Conservation (phyloP, 2,113 vertebrate genomes). For the Sinocyclocheilus anshuiensis region DNA sequence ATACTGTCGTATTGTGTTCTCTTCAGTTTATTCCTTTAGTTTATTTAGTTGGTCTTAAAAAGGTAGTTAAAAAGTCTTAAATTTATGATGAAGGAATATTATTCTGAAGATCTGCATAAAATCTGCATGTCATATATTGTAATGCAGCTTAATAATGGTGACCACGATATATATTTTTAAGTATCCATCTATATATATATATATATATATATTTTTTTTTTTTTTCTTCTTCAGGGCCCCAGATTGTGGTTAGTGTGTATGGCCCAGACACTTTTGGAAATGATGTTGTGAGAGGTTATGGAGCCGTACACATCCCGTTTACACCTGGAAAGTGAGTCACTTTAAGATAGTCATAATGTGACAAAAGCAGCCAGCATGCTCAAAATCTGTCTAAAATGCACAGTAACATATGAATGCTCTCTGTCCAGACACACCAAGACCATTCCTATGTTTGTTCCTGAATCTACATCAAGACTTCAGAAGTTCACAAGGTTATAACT, state of each 20-base stretch:
- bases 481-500: conserved; percentile 87
- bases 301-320: conserved; percentile 87
- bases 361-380: not conserved
- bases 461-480: conserved; percentile 89
- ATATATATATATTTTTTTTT: too few species aligned
- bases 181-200: not conserved
- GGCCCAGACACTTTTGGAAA: conserved; percentile 91
- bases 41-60: too few species aligned
- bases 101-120: not conserved
- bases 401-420: not conserved
- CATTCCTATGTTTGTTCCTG: conserved; percentile 96
- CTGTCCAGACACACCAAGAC: conserved; percentile 83
- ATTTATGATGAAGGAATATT: not conserved
- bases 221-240: conserved; percentile 81
- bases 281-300: conserved; percentile 91
- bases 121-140: not conserved
- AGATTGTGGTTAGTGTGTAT: conserved; percentile 92
- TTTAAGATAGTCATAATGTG: not conserved
- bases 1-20: too few species aligned
- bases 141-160: not conserved
- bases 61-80: too few species aligned
- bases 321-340: conserved; percentile 83
- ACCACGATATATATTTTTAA: not conserved
- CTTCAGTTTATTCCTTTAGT: too few species aligned
- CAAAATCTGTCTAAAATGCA: not conserved